phyloP scores from a whole-genome alignment of 2,113 vertebrate genomes.

The Pycnonotus jocosus region DNA sequence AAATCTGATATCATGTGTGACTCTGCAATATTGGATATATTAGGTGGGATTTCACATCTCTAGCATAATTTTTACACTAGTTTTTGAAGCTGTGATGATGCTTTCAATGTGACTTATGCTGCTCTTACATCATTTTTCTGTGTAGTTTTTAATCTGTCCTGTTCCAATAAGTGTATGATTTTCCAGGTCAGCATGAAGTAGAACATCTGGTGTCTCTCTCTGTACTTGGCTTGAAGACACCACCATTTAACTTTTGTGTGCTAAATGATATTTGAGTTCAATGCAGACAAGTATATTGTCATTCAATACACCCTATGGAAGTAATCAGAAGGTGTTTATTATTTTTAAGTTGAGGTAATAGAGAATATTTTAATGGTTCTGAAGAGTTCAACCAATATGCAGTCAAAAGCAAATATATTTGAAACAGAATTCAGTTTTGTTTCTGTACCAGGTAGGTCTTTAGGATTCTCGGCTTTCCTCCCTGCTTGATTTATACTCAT shows the following conservation, averaged over 20 bases:
- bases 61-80: neutral
- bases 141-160: neutral
- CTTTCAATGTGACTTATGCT: neutral
- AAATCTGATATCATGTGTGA: neutral
- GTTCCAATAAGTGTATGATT: conserved; percentile 9
- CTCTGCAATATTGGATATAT: neutral
- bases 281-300: neutral
- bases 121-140: neutral
- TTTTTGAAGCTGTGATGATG: conserved; percentile 12
- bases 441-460: neutral
- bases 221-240: neutral
- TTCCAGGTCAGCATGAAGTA: neutral
- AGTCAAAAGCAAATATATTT: neutral
- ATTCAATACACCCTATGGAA: neutral
- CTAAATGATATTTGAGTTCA: neutral
- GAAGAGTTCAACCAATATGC: neutral
- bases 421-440: neutral
- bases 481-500: neutral
- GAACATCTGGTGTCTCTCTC: conserved; percentile 10
- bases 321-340: neutral
- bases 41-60: conserved; percentile 13
- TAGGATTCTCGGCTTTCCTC: neutral
- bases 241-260: neutral
- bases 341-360: neutral
- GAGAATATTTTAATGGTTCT: neutral